A percentile compares a stretch with the other conserved stretches of the same genome.
Conservation (phyloP, 2,113 vertebrate genomes). For the Chamaetylas fuelleborni region DNA sequence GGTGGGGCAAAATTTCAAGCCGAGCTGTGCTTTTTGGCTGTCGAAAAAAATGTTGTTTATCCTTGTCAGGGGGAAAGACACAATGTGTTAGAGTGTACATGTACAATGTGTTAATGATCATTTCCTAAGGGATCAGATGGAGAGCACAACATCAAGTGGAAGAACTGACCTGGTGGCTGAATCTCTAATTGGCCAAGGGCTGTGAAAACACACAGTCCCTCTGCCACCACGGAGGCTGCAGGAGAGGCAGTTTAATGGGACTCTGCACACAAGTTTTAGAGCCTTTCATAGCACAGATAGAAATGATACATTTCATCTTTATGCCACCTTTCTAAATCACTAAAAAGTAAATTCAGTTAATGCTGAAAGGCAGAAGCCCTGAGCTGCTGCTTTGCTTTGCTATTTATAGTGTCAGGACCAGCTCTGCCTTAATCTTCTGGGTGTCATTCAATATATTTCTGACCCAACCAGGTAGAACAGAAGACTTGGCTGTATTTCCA, state of each 20-base stretch:
- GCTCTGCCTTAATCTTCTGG: conserved; percentile 32
- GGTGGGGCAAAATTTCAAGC: background rate
- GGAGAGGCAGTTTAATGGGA: conserved; percentile 20
- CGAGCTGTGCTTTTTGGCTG: background rate
- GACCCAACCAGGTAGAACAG: conserved; percentile 28
- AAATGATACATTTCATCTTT: conserved; percentile 53
- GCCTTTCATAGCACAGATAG: background rate
- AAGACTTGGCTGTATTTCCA: conserved; percentile 5
- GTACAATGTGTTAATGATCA: background rate
- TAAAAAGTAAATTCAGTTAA: conserved; percentile 10
- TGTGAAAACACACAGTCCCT: background rate
- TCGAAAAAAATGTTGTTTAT: background rate
- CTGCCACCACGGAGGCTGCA: background rate
- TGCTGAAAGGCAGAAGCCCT: conserved; percentile 7
- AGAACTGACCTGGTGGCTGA: background rate
- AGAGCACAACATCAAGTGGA: background rate
- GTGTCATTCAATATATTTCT: conserved; percentile 39
- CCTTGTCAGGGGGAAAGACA: background rate
- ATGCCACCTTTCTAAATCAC: conserved; percentile 23
- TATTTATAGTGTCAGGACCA: conserved; percentile 5
- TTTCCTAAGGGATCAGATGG: background rate
- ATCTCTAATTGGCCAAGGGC: background rate
- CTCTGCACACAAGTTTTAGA: conserved; percentile 8
- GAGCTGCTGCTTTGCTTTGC: background rate
- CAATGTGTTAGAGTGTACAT: background rate